Evolutionary conservation across 2,797 vertebrate species (phyloP), one percentile per base, ranked within the genome.

Genomic region (Telmatherina bonti): DNA sequence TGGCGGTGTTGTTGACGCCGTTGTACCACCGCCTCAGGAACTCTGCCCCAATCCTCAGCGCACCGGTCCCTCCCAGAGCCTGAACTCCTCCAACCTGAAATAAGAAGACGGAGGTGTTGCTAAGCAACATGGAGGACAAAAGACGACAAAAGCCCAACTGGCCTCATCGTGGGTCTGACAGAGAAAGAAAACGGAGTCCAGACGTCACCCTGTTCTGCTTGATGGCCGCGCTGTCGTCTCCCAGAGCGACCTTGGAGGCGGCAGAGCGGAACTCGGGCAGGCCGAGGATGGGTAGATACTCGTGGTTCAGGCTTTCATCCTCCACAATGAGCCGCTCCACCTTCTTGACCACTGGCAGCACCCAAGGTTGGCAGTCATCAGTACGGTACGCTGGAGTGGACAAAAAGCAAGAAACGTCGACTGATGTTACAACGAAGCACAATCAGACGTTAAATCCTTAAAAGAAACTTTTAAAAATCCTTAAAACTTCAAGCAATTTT

Each of bases 1-100:
- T 99, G 0, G 94, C 88, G 0, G 93, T 95, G 89, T 99, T 99
- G 92, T 98, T 96, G 60, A 88, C 94, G 38, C 97, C 96, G 0
- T 99, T 99, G 93, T 99, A 96, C 97, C 97, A 99, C 31, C 95
- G 95, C 0, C 94, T 91, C 74, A 99, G 91, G 83, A 98, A 99
- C 67, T 98, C 97, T 0, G 97, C 96, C 0, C 97, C 98, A 0
- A 99, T 95, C 67, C 96, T 96, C 77, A 99, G 79, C 0, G 97
- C 96, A 0, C 98, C 98, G 0, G 98, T 99, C 7, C 97, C 97
- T 0, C 98, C 97, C 73, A 99, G 84, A 78, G 90, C 89, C 90
- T 99, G 98, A 58, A 98, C 96, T 0, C 94, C 94, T 11, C 97
- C 97, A 0, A 97, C 94, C 98, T 99, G 90, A 7, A 49, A 26